Evolutionary conservation across 2,797 vertebrate species (phyloP).

Genomic region (Cottoperca gobio): DNA sequence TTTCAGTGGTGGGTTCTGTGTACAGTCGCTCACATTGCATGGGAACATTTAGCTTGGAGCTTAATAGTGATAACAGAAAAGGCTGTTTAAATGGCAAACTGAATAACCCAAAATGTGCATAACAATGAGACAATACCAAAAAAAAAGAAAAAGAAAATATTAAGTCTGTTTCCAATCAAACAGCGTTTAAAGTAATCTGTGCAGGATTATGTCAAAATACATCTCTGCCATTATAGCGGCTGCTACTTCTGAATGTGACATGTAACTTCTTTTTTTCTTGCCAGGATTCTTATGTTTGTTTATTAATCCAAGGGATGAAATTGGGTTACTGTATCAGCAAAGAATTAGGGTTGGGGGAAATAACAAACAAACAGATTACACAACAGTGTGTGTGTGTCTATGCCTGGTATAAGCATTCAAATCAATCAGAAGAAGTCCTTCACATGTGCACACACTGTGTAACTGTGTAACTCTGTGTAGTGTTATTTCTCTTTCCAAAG

Average conservation of each 20-base stretch:
- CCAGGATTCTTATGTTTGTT: neutral
- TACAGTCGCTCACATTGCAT: neutral
- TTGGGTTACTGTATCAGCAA: neutral
- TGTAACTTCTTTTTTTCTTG: neutral
- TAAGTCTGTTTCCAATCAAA: conserved; percentile 1
- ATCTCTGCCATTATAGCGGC: neutral
- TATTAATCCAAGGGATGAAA: neutral
- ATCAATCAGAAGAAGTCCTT: conserved; percentile 20
- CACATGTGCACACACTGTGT: neutral
- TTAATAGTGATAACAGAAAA: neutral
- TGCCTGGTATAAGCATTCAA: conserved; percentile 9
- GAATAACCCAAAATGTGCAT: neutral
- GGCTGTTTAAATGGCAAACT: neutral
- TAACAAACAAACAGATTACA: conserved; percentile 22
- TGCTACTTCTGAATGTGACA: neutral
- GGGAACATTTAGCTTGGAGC: neutral
- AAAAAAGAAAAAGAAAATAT: neutral
- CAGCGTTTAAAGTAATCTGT: neutral
- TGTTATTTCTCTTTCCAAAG: conserved; percentile 36
- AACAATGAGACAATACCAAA: neutral
- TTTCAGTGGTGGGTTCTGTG: neutral
- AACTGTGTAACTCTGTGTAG: neutral
- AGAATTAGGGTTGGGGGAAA: conserved; percentile 12
- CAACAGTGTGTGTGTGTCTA: neutral
- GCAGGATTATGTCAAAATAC: neutral